Percentiles rank a stretch among this genome's conserved stretches.
Conservation (phyloP, 2,797 vertebrate species). For the Alosa sapidissima region DNA sequence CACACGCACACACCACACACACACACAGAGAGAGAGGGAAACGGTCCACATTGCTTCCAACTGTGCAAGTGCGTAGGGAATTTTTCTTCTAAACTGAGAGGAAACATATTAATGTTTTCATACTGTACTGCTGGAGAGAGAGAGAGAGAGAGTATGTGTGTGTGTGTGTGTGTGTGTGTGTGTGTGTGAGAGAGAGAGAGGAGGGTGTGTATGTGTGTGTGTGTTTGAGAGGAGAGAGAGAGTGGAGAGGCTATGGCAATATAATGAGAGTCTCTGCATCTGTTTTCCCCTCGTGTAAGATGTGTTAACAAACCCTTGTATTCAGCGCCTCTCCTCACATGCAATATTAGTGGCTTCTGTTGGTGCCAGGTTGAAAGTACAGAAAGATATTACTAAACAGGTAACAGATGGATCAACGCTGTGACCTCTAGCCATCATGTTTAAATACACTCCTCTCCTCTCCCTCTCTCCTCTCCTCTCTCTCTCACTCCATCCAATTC, state of each 20-base stretch:
- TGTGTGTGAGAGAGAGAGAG: background rate
- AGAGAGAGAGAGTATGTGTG: background rate
- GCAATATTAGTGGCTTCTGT: background rate
- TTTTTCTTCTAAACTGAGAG: background rate
- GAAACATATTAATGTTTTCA: background rate
- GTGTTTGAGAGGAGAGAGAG: background rate
- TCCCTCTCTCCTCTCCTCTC: background rate
- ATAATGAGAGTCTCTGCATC: background rate
- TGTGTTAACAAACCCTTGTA: background rate
- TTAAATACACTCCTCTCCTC: background rate
- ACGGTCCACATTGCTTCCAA: background rate
- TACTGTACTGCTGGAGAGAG: background rate
- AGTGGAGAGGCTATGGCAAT: background rate
- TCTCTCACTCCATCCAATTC: background rate
- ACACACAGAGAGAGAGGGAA: background rate
- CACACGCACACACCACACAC: slow-evolving; percentile 10
- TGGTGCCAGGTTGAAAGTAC: slow-evolving; percentile 8
- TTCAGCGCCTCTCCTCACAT: background rate
- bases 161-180: background rate
- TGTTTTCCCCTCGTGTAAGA: background rate
- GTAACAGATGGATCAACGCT: slow-evolving; percentile 12
- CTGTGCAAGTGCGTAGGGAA: background rate
- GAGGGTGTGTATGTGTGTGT: background rate
- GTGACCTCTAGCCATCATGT: background rate
- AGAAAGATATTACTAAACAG: slow-evolving; percentile 6